Base-by-base conservation (phyloP, 92 coral and sea anemone genomes). In the Pocillopora grandis region DNA sequence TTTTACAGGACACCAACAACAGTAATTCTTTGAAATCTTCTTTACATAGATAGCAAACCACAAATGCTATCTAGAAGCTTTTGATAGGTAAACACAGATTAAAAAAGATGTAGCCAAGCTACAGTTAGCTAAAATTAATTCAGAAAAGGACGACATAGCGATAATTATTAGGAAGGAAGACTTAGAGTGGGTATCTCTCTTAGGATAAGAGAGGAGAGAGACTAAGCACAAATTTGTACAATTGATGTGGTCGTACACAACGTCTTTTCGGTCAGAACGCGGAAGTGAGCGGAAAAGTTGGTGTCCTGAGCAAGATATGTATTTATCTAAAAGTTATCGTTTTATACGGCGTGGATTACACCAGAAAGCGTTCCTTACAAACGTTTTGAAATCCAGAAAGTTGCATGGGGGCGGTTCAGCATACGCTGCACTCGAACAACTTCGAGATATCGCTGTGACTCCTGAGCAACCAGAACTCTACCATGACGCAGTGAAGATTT, bases 401-500 rank as follows among this genome's bases (percentile, higher is more conserved):
- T 23, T 77, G n/a, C 83, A 37, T 17, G 77, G 67, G 9, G 80
- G 66, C 56, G 59, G 80, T 33, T 58, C 86, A 12, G 64, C 71
- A 2, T 37, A 21, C 21, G 23, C 13, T 49, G 97, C 97, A 9
- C 92, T 91, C 31, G 75, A 79, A 42, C 77, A 91, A 33, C 92
- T 93, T 11, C 80, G 75, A 72, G 89, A 90, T 77, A 87, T 93
- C 48, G 92, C 94, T 0, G 92, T 93, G 10, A 86, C 97, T 52
- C 92, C 97, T 1, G 87, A 93, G 0, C 86, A 91, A 84, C 80
- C 94, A 10, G 87, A 88, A 11, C 87, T 71, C 5, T 93, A 91
- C 87, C 80, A 83, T 62, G 89, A 93, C 19, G 97, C 97, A 11
- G 87, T 87, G 59, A 89, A 89, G 81, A 93, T 93, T 15, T 93